These are phyloP conservation scores for Leptoclinus maculatus DNA, from an alignment of 2,797 vertebrate genomes.

Conservation along the genomic window DNA sequence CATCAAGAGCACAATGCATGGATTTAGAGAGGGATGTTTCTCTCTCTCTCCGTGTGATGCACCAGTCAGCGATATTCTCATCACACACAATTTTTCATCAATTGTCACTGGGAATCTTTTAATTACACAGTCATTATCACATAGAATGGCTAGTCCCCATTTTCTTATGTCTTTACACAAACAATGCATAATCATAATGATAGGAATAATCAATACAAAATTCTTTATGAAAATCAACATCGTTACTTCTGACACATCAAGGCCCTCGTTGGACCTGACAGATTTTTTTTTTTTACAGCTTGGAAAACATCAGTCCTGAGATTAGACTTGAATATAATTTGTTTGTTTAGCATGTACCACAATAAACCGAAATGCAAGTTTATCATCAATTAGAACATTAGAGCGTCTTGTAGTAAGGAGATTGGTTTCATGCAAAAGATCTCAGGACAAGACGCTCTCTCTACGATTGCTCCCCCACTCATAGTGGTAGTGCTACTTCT, in stretches of 20 bases:
- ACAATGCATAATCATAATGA: slow-evolving; percentile 62
- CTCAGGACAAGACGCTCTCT: slow-evolving; percentile 45
- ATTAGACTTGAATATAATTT: slow-evolving; percentile 33
- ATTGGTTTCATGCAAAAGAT: slow-evolving; percentile 66
- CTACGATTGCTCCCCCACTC: neutral
- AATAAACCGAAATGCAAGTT: slow-evolving; percentile 27
- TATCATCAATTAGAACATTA: slow-evolving; percentile 8
- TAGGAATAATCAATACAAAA: slow-evolving; percentile 64
- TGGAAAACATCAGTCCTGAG: slow-evolving; percentile 62
- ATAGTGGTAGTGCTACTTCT: slow-evolving; percentile 11
- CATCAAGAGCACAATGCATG: slow-evolving; percentile 26
- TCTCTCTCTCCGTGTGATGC: neutral
- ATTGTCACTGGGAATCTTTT: slow-evolving; percentile 58
- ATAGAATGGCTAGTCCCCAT: slow-evolving; percentile 59
- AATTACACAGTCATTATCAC: slow-evolving; percentile 68
- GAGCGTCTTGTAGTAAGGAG: slow-evolving; percentile 31
- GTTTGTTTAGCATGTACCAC: slow-evolving; percentile 14
- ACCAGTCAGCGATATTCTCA: slow-evolving; percentile 32
- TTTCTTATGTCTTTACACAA: slow-evolving; percentile 66
- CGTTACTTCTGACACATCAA: slow-evolving; percentile 26
- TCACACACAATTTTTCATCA: slow-evolving; percentile 42
- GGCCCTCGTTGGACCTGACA: slow-evolving; percentile 40
- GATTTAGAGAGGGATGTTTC: slow-evolving; percentile 13
- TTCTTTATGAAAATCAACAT: slow-evolving; percentile 57
- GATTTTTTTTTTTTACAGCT: slow-evolving; percentile 52